Conservation (phyloP, 2,113 vertebrate species). For the Gila orcuttii region DNA sequence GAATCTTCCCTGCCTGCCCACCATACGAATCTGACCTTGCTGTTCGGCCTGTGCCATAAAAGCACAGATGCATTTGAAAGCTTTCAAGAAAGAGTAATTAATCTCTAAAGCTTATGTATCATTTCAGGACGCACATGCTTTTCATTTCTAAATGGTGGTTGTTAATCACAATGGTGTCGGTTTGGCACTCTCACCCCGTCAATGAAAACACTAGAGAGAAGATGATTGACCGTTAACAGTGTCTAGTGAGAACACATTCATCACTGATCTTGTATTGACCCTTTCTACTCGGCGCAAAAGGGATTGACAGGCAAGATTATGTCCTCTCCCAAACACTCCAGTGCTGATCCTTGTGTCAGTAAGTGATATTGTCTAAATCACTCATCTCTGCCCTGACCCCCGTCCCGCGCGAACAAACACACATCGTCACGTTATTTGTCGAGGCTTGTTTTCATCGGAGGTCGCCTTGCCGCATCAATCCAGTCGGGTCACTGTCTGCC, state of each 20-base stretch:
- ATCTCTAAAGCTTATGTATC: constrained; percentile 20
- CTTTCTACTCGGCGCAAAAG: not conserved
- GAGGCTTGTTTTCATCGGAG: constrained; percentile 22
- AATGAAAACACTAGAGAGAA: constrained; percentile 4
- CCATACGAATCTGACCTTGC: not conserved
- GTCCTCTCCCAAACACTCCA: constrained; percentile 29
- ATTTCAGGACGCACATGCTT: constrained; percentile 1
- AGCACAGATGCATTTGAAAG: constrained; percentile 20
- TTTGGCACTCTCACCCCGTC: not conserved
- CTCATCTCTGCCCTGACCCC: constrained; percentile 18
- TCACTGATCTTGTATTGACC: constrained; percentile 20
- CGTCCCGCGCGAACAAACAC: not conserved
- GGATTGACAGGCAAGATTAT: constrained; percentile 26
- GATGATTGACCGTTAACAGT: constrained; percentile 31
- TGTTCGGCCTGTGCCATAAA: constrained; percentile 12
- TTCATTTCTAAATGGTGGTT: constrained; percentile 16
- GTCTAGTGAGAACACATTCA: constrained; percentile 25
- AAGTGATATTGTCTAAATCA: constrained; percentile 35
- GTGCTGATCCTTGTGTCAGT: constrained; percentile 25
- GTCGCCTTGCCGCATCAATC: constrained; percentile 27
- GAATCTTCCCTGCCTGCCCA: not conserved
- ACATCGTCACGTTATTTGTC: not conserved
- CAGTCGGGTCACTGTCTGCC: not conserved
- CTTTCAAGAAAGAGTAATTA: constrained; percentile 21
- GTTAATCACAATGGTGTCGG: constrained; percentile 33